Conservation (phyloP, 2,797 vertebrate species). For the Tarsius wallacei region DNA sequence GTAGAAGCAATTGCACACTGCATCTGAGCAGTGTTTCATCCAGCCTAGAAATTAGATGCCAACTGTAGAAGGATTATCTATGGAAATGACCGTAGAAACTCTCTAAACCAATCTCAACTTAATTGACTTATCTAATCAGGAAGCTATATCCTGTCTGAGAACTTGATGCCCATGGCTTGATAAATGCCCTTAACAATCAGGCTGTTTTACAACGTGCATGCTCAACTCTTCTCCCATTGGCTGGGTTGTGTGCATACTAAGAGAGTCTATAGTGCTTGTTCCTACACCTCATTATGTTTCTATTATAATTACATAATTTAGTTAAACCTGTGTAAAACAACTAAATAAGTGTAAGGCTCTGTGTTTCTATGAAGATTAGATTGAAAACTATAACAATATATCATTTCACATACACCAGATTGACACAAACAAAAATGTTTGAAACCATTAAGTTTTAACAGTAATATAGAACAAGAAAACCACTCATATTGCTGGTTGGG, state of each 20-base stretch:
- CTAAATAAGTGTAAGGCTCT: not conserved
- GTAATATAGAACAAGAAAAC: not conserved
- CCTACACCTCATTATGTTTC: not conserved
- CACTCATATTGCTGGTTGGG: not conserved
- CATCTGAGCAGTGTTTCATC: not conserved
- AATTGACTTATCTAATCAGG: not conserved
- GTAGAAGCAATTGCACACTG: not conserved
- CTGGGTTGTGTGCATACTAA: not conserved
- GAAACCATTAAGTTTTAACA: not conserved
- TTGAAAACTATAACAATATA: not conserved
- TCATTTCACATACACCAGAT: not conserved
- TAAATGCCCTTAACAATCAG: not conserved
- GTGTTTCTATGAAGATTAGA: not conserved
- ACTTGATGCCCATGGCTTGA: no score
- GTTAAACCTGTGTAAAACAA: not conserved
- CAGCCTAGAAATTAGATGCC: not conserved
- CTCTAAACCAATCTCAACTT: not conserved
- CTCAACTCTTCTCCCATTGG: not conserved
- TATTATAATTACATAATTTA: not conserved
- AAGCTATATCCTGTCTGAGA: not conserved
- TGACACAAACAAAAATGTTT: not conserved
- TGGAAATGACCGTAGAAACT: not conserved
- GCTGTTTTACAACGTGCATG: not conserved
- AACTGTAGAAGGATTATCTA: not conserved
- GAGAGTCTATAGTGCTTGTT: not conserved